These are phyloP conservation scores for Echinarachnius parma DNA, from an alignment of 53 echinoderm and acorn worm species.

Conservation along the genomic window DNA sequence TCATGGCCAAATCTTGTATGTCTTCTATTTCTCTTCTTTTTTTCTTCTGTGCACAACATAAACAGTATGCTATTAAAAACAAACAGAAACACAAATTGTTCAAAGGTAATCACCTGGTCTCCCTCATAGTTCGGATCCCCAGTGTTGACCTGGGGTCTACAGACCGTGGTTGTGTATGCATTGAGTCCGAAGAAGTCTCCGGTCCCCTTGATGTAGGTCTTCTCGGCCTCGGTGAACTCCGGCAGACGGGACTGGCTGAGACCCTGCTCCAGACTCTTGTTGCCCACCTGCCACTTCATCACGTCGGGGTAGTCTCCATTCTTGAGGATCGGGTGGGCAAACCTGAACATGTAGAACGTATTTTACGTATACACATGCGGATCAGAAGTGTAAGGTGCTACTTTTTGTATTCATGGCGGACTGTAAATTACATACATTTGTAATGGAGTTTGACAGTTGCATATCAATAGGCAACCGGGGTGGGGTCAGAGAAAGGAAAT, in stretches of 20 bases:
- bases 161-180: conserved; percentile 80
- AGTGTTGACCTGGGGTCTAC: conserved; percentile 32
- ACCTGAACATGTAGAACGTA: too few relatives aligned
- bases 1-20: too few relatives aligned
- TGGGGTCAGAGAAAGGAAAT: too few relatives aligned
- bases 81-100: neutral
- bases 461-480: too few relatives aligned
- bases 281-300: conserved; percentile 94
- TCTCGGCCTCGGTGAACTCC: conserved; percentile 80
- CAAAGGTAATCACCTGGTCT: conserved; percentile 63
- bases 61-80: too few relatives aligned
- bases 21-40: too few relatives aligned
- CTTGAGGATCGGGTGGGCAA: conserved; percentile 78
- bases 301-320: conserved; percentile 88
- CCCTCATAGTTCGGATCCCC: conserved; percentile 80
- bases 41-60: too few relatives aligned
- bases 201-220: conserved; percentile 71
- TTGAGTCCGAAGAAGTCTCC: conserved; percentile 91
- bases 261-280: conserved; percentile 81
- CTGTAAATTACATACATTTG: too few relatives aligned
- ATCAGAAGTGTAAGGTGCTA: too few relatives aligned
- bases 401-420: too few relatives aligned
- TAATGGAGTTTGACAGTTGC: too few relatives aligned
- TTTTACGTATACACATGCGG: too few relatives aligned
- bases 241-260: conserved; percentile 76